These are phyloP conservation scores for Drosophila parthenogenetica DNA, from an alignment of 2,888 invertebrate species.

Conservation along the genomic window DNA sequence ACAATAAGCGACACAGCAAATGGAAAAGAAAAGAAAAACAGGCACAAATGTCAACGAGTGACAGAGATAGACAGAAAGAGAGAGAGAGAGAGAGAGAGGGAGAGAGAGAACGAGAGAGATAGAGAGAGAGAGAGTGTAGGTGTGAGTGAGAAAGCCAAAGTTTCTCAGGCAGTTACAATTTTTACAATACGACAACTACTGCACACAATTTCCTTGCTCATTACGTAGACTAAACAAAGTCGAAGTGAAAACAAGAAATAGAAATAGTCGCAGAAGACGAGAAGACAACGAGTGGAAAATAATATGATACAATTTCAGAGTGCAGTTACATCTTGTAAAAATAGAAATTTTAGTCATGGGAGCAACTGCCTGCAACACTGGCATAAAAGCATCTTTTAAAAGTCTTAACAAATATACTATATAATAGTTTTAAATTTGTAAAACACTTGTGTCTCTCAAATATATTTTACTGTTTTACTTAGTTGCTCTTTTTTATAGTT, in stretches of 20 bases:
- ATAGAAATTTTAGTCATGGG: conserved; percentile 32
- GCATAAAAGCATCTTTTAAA: conserved; percentile 26
- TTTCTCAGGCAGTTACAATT: conserved; percentile 61
- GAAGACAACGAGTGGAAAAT: conserved; percentile 45
- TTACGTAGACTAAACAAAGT: conserved; percentile 59
- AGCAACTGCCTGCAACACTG: conserved; percentile 20
- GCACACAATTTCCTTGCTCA: conserved; percentile 67
- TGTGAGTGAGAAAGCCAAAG: conserved; percentile 45
- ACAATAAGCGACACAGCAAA: conserved; percentile 47
- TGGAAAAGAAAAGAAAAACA: conserved; percentile 41
- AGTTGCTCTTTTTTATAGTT: conserved; percentile 14
- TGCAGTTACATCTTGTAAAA: conserved; percentile 33
- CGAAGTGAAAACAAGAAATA: conserved; percentile 44
- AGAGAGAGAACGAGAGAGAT: conserved; percentile 1
- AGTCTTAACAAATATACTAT: conserved; percentile 1
- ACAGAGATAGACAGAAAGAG: conserved; percentile 11
- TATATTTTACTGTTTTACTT: conserved; percentile 1
- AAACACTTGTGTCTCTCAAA: not conserved
- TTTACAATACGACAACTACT: conserved; percentile 39
- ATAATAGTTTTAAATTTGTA: not conserved
- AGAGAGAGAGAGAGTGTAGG: not conserved
- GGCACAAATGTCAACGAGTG: conserved; percentile 67
- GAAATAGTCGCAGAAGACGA: conserved; percentile 39
- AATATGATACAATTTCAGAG: conserved; percentile 54
- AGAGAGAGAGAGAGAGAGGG: too few species aligned